Conservation (phyloP, 2,888 invertebrate species). For the Mimachlamys varia region DNA sequence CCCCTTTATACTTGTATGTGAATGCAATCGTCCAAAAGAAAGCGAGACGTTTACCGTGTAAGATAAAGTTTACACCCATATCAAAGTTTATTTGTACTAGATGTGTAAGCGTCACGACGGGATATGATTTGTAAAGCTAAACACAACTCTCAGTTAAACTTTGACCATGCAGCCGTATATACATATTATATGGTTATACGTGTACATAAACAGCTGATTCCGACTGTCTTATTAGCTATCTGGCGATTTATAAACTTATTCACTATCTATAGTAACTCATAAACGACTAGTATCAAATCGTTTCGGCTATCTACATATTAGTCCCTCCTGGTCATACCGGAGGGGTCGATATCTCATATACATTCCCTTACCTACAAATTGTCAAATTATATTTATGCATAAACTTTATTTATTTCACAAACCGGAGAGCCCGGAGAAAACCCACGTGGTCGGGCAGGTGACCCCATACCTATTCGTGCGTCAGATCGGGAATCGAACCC, state of each 20-base stretch:
- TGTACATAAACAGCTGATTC: neutral
- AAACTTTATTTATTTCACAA: no score
- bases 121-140: neutral
- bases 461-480: no score
- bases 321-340: no score
- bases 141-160: neutral
- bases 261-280: neutral
- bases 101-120: neutral
- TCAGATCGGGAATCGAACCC: no score
- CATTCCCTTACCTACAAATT: no score
- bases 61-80: neutral
- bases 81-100: neutral
- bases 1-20: neutral
- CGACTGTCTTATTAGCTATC: neutral
- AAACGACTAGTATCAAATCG: neutral
- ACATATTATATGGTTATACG: neutral
- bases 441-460: no score
- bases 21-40: neutral
- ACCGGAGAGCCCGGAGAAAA: no score
- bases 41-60: neutral
- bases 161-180: neutral
- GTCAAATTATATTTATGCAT: no score
- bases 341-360: no score
- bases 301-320: neutral
- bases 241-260: neutral